These are phyloP conservation scores for Cataglyphis livida DNA, from an alignment of 2,888 invertebrate species.

Conservation along the genomic window DNA sequence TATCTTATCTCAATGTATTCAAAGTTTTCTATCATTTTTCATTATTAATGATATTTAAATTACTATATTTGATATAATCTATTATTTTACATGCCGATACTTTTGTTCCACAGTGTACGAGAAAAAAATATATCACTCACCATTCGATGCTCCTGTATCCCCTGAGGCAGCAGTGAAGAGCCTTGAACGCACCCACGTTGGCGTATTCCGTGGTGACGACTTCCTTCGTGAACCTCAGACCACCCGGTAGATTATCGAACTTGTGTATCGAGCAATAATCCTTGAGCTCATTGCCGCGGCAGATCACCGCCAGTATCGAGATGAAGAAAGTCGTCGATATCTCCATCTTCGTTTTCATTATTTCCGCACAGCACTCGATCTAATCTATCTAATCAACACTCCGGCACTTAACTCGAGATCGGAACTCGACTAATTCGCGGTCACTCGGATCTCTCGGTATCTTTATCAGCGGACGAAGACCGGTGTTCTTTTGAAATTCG, in stretches of 20 bases:
- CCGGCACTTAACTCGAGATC: conserved; percentile 23
- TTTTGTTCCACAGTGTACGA: neutral
- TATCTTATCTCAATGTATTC: neutral
- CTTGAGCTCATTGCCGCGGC: conserved; percentile 78
- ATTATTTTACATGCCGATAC: neutral
- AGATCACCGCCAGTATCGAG: conserved; percentile 49
- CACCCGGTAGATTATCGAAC: conserved; percentile 87
- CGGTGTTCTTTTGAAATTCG: neutral
- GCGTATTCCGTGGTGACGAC: conserved; percentile 90
- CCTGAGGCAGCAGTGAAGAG: conserved; percentile 92
- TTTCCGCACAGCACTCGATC: conserved; percentile 38
- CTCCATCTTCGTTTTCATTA: conserved; percentile 28
- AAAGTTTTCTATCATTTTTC: neutral
- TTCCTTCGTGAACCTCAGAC: conserved; percentile 92
- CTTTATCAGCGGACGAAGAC: neutral
- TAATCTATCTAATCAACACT: conserved; percentile 6
- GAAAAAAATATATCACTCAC: conserved; percentile 86
- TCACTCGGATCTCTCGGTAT: neutral
- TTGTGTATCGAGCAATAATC: conserved; percentile 89
- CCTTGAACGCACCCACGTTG: conserved; percentile 90
- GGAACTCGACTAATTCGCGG: neutral
- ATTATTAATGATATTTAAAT: neutral
- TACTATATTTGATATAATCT: neutral
- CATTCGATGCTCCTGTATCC: conserved; percentile 93
- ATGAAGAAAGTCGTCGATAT: conserved; percentile 57